Evolutionary conservation across 2,888 invertebrate genomes (phyloP), one percentile per base, ranked within the genome.

Genomic region (Lacanobia wlatinum): DNA sequence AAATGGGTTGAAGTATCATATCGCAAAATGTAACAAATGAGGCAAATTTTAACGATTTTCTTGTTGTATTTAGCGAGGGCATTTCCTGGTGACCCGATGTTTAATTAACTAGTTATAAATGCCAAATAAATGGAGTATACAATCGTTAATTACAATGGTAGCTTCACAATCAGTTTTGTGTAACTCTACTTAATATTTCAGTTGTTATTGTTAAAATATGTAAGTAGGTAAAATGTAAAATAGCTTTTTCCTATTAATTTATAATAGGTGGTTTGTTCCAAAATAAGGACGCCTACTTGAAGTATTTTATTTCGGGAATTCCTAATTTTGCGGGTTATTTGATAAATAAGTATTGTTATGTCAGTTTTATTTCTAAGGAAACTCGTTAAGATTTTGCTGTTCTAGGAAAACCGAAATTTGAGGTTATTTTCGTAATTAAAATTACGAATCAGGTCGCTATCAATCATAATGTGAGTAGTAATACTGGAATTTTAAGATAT

Each of bases 1-100:
- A 28, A 73, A 40, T 6, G 28, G 14, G 7, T 50, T 14, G n/a
- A 5, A 40, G n/a, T 43, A n/a, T 61, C 14, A 14, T 53, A 70
- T 40, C 23, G 14, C n/a, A 28, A 43, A 68, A 43, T 23, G 9
- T 34, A 43, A 8, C 28, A 38, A 28, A 73, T 21, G 69, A 52
- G 68, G 73, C 50, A 50, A 76, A 67, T 46, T 66, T 75, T 23
- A 67, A 67, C 16, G 12, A 56, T 76, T 67, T 76, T 73, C 76
- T 76, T 68, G 73, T 68, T 34, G n/a, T n/a, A 56, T 66, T 65
- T 34, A 67, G 56, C 56, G n/a, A 28, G 12, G 34, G 12, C 16
- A 59, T 59, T 73, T 73, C 56, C 73, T 52, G 76, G 43, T 73
- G 48, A 40, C 48, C 23, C n/a, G 12, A 46, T 28, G 40, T 68